Conservation (phyloP, 2,888 invertebrate species). For the Drosophila kambysellisi region DNA sequence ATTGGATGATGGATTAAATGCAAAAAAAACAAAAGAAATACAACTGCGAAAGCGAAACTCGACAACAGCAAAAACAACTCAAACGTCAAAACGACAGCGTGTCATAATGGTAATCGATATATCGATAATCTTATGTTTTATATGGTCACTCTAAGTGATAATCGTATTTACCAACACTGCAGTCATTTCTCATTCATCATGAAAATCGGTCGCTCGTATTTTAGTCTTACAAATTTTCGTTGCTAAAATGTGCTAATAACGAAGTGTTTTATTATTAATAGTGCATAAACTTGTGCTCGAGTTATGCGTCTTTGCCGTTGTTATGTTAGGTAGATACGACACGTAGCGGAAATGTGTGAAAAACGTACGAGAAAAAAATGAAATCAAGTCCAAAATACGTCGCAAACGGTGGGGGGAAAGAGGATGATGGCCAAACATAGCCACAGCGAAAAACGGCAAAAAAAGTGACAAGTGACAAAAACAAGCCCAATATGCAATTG, state of each 20-base stretch:
- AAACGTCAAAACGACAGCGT: conserved; percentile 61
- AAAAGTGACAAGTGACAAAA: conserved; percentile 74
- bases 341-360: conserved; percentile 32
- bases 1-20: conserved; percentile 51
- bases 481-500: conserved; percentile 54
- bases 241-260: conserved; percentile 59
- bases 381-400: conserved; percentile 71
- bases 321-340: conserved; percentile 19
- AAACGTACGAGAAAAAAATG: conserved; percentile 64
- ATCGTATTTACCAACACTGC: conserved; percentile 35
- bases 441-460: conserved; percentile 69
- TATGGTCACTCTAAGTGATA: background rate
- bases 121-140: conserved; percentile 20
- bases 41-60: conserved; percentile 43
- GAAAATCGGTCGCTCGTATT: conserved; percentile 54
- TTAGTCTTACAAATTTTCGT: conserved; percentile 45
- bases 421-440: conserved; percentile 63
- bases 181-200: conserved; percentile 58
- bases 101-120: conserved; percentile 31
- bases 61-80: conserved; percentile 58
- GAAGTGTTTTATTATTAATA: conserved; percentile 29
- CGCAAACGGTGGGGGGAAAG: conserved; percentile 62
- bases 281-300: conserved; percentile 29
- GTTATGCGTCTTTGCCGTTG: conserved; percentile 20
- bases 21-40: conserved; percentile 45